Evolutionary conservation across 1,140 invertebrate species (phyloP).

Genomic region (Achatina immaculata): DNA sequence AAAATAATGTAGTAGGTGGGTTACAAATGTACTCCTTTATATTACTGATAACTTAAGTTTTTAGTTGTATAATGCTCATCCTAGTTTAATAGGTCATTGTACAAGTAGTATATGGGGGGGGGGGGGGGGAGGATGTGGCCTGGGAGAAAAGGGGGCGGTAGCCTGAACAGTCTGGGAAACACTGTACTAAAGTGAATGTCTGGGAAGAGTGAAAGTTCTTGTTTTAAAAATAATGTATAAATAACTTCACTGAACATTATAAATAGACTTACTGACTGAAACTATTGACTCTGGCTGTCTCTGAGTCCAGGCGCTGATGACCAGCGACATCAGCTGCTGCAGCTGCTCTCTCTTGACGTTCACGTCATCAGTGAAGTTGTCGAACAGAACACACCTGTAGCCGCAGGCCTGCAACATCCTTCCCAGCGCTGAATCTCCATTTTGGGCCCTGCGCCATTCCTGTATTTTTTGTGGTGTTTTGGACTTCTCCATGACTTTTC

Average conservation of each 20-base stretch:
- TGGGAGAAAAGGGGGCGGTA: too few species aligned
- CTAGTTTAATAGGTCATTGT: too few species aligned
- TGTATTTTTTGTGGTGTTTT: not conserved
- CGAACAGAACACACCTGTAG: slow-evolving; percentile 13
- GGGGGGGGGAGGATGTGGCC: too few species aligned
- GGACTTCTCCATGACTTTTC: not conserved
- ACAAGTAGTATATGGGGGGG: too few species aligned
- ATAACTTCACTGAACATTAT: not conserved
- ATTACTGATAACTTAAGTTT: too few species aligned
- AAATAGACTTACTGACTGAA: not conserved
- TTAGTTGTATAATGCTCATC: too few species aligned
- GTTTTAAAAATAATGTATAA: too few species aligned
- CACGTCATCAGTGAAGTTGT: not conserved
- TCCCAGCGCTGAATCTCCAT: not conserved
- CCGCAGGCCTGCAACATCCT: not conserved
- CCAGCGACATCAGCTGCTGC: not conserved
- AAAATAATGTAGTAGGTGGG: too few species aligned
- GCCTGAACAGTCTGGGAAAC: too few species aligned
- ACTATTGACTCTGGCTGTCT: not conserved
- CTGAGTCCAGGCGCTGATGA: not conserved
- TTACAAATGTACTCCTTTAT: too few species aligned
- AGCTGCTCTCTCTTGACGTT: not conserved
- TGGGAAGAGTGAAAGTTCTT: too few species aligned
- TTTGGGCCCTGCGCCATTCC: not conserved
- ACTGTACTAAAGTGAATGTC: too few species aligned